Conservation (phyloP, 1,140 invertebrate species). For the Hylaeus volcanicus region DNA sequence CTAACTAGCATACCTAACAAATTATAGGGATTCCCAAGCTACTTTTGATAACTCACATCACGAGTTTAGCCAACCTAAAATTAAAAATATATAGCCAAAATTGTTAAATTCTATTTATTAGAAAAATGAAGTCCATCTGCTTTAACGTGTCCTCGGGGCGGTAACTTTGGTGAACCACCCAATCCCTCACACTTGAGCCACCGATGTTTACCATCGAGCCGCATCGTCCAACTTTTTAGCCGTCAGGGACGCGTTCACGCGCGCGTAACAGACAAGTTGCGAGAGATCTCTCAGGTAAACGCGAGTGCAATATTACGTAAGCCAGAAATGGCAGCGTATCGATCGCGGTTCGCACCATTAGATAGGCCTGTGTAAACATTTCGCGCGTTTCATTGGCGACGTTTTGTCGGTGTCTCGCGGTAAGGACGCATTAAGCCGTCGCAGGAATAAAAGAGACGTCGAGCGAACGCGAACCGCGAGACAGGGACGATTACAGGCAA, state of each 20-base stretch:
- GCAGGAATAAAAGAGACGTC: neutral
- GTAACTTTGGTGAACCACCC: no score
- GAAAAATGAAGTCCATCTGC: no score
- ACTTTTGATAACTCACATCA: no score
- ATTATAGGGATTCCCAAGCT: no score
- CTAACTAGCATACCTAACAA: no score
- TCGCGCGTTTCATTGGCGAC: constrained; percentile 29
- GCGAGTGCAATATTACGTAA: constrained; percentile 37
- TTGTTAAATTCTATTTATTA: no score
- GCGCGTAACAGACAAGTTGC: neutral
- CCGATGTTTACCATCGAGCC: no score
- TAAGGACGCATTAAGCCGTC: neutral
- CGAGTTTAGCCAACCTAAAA: no score
- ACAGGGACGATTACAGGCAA: neutral
- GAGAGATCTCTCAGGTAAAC: constrained; percentile 5
- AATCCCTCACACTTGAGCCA: no score
- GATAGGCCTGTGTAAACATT: constrained; percentile 33
- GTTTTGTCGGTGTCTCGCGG: neutral
- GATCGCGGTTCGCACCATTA: constrained; percentile 25
- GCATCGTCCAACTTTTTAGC: no score
- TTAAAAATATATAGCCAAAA: no score
- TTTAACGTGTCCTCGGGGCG: no score
- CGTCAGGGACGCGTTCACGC: neutral
- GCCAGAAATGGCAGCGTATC: constrained; percentile 22
- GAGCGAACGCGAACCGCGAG: neutral